A percentile compares a stretch with the other conserved stretches of the same genome.
These are phyloP conservation scores for Vanessa cardui DNA, from an alignment of 2,888 invertebrate genomes.

Conservation along the genomic window DNA sequence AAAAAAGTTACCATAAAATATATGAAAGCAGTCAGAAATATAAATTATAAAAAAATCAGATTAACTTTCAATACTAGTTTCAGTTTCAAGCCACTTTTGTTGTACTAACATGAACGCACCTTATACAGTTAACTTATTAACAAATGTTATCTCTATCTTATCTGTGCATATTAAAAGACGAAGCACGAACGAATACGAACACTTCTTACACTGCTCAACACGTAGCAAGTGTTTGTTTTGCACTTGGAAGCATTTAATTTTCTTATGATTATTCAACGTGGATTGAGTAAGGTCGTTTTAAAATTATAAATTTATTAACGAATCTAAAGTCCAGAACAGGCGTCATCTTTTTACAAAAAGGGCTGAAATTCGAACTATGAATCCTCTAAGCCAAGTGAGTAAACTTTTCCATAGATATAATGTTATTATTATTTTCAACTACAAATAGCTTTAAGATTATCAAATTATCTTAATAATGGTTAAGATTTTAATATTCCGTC, in stretches of 20 bases:
- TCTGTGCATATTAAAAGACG: slow-evolving; percentile 12
- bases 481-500: too few species aligned
- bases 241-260: not conserved
- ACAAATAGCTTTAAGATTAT: not conserved
- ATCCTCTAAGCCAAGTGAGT: slow-evolving; percentile 64
- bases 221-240: slow-evolving; percentile 7
- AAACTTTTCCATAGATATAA: not conserved
- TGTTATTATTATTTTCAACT: not conserved
- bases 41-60: too few species aligned
- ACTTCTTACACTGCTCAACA: slow-evolving; percentile 4
- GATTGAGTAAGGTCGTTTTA: not conserved
- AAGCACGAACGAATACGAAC: not conserved
- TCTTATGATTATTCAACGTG: not conserved
- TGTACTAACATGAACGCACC: too few species aligned
- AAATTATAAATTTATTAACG: not conserved
- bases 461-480: too few species aligned
- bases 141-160: not conserved
- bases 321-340: slow-evolving; percentile 34
- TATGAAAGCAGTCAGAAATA: too few species aligned
- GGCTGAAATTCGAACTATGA: slow-evolving; percentile 49
- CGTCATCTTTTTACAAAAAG: slow-evolving; percentile 16
- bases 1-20: too few species aligned
- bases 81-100: too few species aligned
- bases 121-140: too few species aligned
- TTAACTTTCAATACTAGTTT: too few species aligned